These are phyloP conservation scores for Buceros bicornis DNA, from an alignment of 2,797 vertebrate species.

Conservation along the genomic window DNA sequence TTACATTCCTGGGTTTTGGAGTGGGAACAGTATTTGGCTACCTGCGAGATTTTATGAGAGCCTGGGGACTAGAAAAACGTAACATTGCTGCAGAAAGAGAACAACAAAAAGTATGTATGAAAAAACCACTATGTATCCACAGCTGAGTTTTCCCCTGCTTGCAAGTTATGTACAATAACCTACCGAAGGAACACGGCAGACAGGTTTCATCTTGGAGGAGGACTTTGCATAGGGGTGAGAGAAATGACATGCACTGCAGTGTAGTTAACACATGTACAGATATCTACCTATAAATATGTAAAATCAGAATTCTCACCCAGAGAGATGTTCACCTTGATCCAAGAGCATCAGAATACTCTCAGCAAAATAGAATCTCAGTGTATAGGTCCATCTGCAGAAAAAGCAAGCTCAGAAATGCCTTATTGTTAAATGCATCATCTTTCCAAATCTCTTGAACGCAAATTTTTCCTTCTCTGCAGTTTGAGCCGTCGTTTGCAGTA, in stretches of 20 bases:
- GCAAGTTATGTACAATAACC: neutral
- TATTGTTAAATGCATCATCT: neutral
- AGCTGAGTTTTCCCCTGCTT: neutral
- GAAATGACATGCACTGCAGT: neutral
- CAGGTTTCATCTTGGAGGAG: neutral
- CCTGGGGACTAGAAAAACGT: constrained; percentile 90
- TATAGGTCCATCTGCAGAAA: neutral
- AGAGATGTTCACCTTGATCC: neutral
- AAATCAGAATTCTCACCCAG: neutral
- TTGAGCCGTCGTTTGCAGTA: neutral
- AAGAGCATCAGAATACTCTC: neutral
- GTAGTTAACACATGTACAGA: neutral
- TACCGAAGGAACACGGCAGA: neutral
- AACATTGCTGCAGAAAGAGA: constrained; percentile 87
- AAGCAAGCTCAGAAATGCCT: neutral
- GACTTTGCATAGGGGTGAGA: neutral
- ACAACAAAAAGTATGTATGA: constrained; percentile 89
- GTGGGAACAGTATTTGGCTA: constrained; percentile 93
- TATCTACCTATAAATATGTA: neutral
- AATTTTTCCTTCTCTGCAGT: neutral
- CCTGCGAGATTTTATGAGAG: constrained; percentile 93
- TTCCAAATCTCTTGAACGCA: neutral
- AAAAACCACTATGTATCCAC: neutral
- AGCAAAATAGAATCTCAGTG: neutral
- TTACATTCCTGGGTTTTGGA: constrained; percentile 92